Evolutionary conservation across 2,888 invertebrate genomes (phyloP).

Genomic region (Phyto melanocephala): DNA sequence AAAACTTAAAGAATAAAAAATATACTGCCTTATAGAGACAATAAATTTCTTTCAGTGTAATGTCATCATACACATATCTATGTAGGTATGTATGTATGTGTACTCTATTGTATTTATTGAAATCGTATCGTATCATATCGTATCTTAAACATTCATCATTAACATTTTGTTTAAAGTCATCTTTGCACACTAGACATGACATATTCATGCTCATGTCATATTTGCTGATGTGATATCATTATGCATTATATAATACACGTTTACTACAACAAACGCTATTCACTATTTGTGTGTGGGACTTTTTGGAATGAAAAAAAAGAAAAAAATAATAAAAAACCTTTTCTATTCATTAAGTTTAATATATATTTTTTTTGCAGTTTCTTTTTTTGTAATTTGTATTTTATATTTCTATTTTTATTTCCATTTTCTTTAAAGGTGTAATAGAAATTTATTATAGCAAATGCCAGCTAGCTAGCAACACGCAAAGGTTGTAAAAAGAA

Average conservation of each 20-base stretch:
- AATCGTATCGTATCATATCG: background rate
- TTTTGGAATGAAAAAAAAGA: background rate
- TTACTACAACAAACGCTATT: background rate
- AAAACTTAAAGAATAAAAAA: background rate
- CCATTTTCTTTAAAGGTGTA: background rate
- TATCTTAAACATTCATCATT: background rate
- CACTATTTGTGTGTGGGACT: background rate
- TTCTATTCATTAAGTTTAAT: constrained; percentile 4
- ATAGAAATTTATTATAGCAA: constrained; percentile 26
- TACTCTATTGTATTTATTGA: background rate
- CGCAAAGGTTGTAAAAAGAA: constrained; percentile 32
- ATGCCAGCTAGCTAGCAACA: background rate
- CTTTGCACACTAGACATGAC: background rate
- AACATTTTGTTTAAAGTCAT: constrained; percentile 16
- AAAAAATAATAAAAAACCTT: too few relatives aligned
- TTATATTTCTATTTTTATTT: background rate
- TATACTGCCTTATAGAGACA: background rate
- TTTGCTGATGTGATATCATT: constrained; percentile 18
- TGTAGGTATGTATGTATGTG: background rate
- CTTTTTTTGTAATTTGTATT: background rate
- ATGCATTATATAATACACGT: background rate
- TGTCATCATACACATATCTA: too few relatives aligned
- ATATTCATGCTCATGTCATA: constrained; percentile 7
- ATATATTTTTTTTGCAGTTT: background rate
- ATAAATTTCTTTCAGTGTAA: background rate